These are phyloP conservation scores for Opisthocomus hoazin DNA, from an alignment of 2,113 vertebrate species.

Conservation along the genomic window DNA sequence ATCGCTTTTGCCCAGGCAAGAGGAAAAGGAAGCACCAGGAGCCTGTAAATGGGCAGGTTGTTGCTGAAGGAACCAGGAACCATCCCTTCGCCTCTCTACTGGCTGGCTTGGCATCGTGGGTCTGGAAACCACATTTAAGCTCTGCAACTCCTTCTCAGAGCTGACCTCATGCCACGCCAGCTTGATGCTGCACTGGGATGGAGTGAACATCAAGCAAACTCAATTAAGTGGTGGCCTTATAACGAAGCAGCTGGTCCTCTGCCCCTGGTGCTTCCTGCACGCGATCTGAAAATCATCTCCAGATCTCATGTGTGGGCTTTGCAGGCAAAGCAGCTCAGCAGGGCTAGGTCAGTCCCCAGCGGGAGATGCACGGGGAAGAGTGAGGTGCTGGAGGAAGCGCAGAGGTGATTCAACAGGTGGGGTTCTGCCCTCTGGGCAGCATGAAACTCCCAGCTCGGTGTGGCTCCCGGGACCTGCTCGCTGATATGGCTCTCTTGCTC, in stretches of 20 bases:
- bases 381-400: not conserved
- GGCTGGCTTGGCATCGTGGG: not conserved
- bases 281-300: not conserved
- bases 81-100: not conserved
- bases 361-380: not conserved
- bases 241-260: not conserved
- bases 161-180: not conserved
- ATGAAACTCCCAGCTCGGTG: not conserved
- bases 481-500: too few relatives aligned
- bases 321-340: not conserved
- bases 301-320: not conserved
- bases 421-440: not conserved
- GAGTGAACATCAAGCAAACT: not conserved
- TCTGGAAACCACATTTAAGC: not conserved
- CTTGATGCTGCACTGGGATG: not conserved
- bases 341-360: not conserved
- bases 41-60: not conserved
- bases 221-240: not conserved
- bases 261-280: not conserved
- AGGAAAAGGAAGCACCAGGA: not conserved
- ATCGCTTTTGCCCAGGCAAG: not conserved
- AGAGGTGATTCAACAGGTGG: not conserved
- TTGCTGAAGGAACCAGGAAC: not conserved
- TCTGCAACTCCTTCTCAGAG: not conserved
- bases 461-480: not conserved